These are phyloP conservation scores for Sycophaga agraensis DNA, from an alignment of 1,140 invertebrate species.

Conservation along the genomic window DNA sequence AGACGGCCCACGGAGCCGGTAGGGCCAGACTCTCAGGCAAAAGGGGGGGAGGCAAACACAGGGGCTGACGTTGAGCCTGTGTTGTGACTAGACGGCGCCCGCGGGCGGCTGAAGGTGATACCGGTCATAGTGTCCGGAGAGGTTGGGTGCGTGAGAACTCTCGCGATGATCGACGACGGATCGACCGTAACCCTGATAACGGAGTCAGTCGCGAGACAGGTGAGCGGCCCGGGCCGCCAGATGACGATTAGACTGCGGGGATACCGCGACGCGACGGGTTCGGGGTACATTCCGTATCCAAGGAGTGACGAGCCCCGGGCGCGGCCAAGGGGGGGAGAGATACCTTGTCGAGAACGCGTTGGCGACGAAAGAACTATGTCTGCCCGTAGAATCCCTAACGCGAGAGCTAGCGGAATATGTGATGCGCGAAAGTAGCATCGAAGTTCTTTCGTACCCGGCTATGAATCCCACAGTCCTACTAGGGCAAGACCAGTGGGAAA, in stretches of 20 bases:
- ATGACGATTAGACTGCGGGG: no score
- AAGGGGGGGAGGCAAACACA: neutral
- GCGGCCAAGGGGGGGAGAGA: no score
- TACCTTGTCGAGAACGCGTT: neutral
- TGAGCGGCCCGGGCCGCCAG: no score
- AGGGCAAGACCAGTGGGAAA: constrained; percentile 21
- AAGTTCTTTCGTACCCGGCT: neutral
- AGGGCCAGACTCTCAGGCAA: neutral
- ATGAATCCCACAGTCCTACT: constrained; percentile 1
- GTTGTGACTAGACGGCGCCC: neutral
- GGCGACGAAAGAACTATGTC: neutral
- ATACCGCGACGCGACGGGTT: constrained; percentile 13
- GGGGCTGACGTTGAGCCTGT: no score
- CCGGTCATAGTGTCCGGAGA: constrained; percentile 16
- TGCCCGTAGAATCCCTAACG: constrained; percentile 8
- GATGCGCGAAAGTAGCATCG: neutral
- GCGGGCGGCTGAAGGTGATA: constrained; percentile 23
- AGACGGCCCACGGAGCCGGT: no score
- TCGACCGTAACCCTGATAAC: constrained; percentile 31
- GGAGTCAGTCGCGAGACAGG: no score
- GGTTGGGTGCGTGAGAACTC: neutral
- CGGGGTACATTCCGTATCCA: constrained; percentile 22
- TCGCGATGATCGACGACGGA: constrained; percentile 33
- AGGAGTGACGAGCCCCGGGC: neutral
- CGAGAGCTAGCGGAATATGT: neutral